These are phyloP conservation scores for Trachops cirrhosus DNA, from an alignment of 2,797 vertebrate species.

Conservation along the genomic window DNA sequence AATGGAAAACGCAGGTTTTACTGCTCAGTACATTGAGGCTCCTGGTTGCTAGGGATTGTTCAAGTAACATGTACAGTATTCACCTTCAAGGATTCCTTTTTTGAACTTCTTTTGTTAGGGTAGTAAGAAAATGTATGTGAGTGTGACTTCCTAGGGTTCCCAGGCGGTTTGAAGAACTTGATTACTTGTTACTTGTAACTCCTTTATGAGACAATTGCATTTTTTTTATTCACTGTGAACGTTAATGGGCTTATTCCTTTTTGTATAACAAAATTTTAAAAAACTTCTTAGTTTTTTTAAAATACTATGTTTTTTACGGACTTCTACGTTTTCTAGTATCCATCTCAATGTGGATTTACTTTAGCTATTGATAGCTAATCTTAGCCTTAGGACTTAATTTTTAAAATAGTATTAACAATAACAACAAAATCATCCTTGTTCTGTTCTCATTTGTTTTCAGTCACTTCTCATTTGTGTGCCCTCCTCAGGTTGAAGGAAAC, in stretches of 20 bases:
- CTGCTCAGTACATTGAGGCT: not conserved
- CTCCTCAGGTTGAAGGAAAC: not conserved
- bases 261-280: not conserved
- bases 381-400: not conserved
- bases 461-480: not conserved
- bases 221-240: not conserved
- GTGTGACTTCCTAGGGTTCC: not conserved
- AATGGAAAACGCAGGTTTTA: not conserved
- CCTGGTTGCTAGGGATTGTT: not conserved
- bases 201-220: not conserved
- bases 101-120: not conserved
- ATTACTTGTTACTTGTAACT: constrained; percentile 3
- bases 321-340: not conserved
- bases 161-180: not conserved
- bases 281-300: not conserved
- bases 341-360: not conserved
- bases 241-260: not conserved
- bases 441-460: not conserved
- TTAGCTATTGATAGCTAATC: not conserved
- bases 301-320: not conserved
- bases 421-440: not conserved
- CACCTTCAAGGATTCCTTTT: not conserved
- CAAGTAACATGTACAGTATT: not conserved
- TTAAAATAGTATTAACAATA: not conserved
- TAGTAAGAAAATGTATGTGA: not conserved